Evolutionary conservation across 2,113 vertebrate species (phyloP), one percentile per base, ranked within the genome.

Genomic region (Shinisaurus crocodilurus): DNA sequence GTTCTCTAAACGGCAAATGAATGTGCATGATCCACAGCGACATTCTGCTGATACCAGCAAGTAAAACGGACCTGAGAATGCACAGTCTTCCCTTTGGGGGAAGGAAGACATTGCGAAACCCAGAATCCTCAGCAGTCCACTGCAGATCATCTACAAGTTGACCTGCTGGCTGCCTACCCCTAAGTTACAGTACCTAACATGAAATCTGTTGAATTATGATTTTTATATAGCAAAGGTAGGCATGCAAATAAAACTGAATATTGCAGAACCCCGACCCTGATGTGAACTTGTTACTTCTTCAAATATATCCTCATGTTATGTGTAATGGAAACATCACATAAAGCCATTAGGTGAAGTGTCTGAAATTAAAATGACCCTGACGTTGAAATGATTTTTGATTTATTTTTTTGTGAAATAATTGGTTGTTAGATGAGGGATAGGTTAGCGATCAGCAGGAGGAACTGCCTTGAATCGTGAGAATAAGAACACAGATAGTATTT

Each of bases 331-430:
- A 54, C 88, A 40, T 57, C 45, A 80, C 60, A 72, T 90, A 60
- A 87, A 85, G n/a, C 69, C 6, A 2, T 87, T 89, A 23, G 74
- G 5, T 57, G 15, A 48, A 77, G 10, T 8, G 1, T 54, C 37
- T 43, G 37, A 18, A 23, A 20, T 45, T 82, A 2, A 81, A 3
- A n/a, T 65, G 9, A 34, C 32, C 40, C 29, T 72, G 50, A 20
- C 50, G 0, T 40, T 76, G 72, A 45, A 74, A 18, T 76, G 25
- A 37, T 80, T 74, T 69, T 87, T 5, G 60, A 43, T 13, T 1
- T 43, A 79, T 6, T 86, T 54, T 80, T 0, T 0, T 37, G 1
- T n/a, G n/a, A n/a, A 69, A 25, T 0, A 16, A 90, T 34, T 70
- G 29, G n/a, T 0, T 76, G 1, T 85, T 87, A 43, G 2, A 16